Evolutionary conservation across 2,797 vertebrate species (phyloP).

Genomic region (Acanthurus tractus): DNA sequence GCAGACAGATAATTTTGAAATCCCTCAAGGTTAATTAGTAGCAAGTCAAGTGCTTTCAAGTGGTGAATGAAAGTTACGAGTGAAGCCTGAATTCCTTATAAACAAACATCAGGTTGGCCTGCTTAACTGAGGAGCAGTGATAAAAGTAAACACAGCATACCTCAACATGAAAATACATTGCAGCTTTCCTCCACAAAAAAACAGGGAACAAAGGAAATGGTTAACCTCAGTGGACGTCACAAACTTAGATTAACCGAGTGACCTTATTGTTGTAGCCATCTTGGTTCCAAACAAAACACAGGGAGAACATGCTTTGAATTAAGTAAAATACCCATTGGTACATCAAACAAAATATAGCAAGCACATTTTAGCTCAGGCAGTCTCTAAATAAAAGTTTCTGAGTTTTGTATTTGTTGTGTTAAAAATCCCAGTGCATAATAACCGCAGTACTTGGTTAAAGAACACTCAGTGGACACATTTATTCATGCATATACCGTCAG

Average conservation of each 20-base stretch:
- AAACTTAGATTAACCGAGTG: constrained; percentile 54
- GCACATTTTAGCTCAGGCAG: not conserved
- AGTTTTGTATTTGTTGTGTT: constrained; percentile 15
- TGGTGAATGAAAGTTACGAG: constrained; percentile 87
- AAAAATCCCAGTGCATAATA: constrained; percentile 28
- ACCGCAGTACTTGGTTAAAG: constrained; percentile 45
- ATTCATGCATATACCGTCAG: constrained; percentile 51
- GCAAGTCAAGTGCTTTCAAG: constrained; percentile 87
- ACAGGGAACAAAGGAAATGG: constrained; percentile 71
- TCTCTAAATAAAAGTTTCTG: not conserved
- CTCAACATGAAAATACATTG: constrained; percentile 72
- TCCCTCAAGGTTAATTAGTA: constrained; percentile 86
- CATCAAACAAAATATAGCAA: constrained; percentile 12
- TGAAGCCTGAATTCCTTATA: constrained; percentile 77
- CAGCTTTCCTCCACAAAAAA: constrained; percentile 52
- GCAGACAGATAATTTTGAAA: constrained; percentile 85
- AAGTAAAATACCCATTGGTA: constrained; percentile 31
- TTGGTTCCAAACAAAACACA: constrained; percentile 66
- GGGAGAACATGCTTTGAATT: constrained; percentile 60
- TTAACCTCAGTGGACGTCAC: constrained; percentile 74
- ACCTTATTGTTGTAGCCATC: constrained; percentile 54
- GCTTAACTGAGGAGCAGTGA: constrained; percentile 64
- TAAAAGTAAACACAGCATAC: constrained; percentile 79
- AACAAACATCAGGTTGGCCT: constrained; percentile 82
- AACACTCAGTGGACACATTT: constrained; percentile 58